These are phyloP conservation scores for Castor canadensis DNA, from an alignment of 2,113 vertebrate species.

Conservation along the genomic window DNA sequence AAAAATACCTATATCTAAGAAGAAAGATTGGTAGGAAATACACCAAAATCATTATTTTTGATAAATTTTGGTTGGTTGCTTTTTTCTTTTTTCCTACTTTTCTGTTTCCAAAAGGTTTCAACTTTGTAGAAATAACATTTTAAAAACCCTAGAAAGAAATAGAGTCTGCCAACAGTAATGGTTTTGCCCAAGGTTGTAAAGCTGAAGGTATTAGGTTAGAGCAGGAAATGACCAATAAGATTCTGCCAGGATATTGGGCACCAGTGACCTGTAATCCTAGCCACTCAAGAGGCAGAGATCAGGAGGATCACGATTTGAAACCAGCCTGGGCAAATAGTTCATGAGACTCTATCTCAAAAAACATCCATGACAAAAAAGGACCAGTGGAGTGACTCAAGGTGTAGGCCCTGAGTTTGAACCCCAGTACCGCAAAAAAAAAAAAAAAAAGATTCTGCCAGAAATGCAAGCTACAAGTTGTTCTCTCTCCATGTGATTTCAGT, in stretches of 20 bases:
- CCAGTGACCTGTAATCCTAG: no score
- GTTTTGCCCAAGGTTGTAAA: background rate
- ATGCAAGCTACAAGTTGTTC: accelerated
- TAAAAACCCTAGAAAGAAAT: background rate
- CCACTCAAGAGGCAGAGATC: no score
- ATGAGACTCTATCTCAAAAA: no score
- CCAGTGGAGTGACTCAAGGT: no score
- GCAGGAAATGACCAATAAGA: background rate
- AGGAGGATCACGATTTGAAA: no score
- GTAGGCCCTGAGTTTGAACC: no score
- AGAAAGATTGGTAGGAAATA: background rate
- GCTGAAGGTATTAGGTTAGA: accelerated
- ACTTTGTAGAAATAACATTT: background rate
- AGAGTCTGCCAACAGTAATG: background rate
- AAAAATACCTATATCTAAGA: background rate
- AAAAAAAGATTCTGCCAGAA: no score
- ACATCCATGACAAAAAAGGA: no score
- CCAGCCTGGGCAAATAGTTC: no score
- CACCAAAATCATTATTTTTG: background rate
- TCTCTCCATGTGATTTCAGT: background rate
- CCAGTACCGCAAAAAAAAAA: no score
- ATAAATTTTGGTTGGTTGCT: background rate
- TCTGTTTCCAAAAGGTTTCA: background rate
- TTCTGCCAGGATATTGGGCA: background rate
- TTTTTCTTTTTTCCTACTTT: background rate